Conservation (phyloP, 2,888 invertebrate genomes). For the Lycaena phlaeas region DNA sequence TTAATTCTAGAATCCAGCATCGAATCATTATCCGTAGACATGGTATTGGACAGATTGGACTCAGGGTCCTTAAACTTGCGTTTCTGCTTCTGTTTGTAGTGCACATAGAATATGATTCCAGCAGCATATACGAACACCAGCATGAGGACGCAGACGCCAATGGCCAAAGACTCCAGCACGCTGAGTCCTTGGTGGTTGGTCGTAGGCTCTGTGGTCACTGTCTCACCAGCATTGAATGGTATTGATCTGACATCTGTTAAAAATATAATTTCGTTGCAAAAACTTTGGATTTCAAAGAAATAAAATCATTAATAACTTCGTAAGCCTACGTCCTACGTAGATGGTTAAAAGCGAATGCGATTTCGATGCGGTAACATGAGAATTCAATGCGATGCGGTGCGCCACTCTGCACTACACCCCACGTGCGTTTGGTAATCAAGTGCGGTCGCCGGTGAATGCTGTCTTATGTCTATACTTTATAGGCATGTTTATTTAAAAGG, state of each 20-base stretch:
- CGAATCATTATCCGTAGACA: slow-evolving; percentile 49
- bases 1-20: slow-evolving; percentile 49
- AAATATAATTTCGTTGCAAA: too few species aligned
- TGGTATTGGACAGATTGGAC: slow-evolving; percentile 40
- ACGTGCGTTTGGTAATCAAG: too few species aligned
- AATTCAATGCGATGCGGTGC: too few species aligned
- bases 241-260: slow-evolving; percentile 83
- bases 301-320: too few species aligned
- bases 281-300: too few species aligned
- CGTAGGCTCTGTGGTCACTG: slow-evolving; percentile 59
- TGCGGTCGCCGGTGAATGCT: too few species aligned
- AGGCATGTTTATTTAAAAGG: too few species aligned
- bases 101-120: slow-evolving; percentile 86
- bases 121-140: slow-evolving; percentile 87
- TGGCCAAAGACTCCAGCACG: slow-evolving; percentile 84
- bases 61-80: slow-evolving; percentile 62
- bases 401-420: too few species aligned
- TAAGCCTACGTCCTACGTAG: too few species aligned
- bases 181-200: slow-evolving; percentile 75
- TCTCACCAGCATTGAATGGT: slow-evolving; percentile 78
- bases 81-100: slow-evolving; percentile 78
- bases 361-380: too few species aligned
- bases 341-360: too few species aligned
- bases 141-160: slow-evolving; percentile 84
- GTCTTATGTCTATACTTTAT: too few species aligned